Evolutionary conservation across 2,113 vertebrate species (phyloP), one percentile per base, ranked within the genome.

Genomic region (Erinaceus europaeus): DNA sequence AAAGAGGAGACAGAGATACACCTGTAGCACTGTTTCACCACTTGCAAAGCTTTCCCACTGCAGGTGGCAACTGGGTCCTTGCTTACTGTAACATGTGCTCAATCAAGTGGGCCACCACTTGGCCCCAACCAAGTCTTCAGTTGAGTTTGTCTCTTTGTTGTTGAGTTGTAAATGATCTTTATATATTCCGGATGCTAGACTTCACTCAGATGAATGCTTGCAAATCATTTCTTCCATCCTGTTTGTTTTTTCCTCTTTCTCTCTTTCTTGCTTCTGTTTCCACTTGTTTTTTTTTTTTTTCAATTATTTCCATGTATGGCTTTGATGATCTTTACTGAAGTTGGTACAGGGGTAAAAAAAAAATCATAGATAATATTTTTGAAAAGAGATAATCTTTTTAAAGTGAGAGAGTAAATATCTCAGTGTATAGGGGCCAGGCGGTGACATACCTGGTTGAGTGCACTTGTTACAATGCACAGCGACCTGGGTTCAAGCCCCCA

Each of bases 221-320:
- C 29, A 29, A 72, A 52, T 76, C 48, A 50, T 92, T 76, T 86
- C 12, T 85, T 42, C 27, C 4, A 23, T 77, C 59, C 67, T 52
- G 0, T 71, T 40, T 20, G 9, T 73, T 29, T 42, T 67, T 78
- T 86, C 83, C n/a, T n/a, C n/a, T n/a, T n/a, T n/a, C n/a, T 83
- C 50, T 67, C 48, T 82, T 82, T 77, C 42, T 92, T 72, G 69
- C 21, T 42, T 36, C 29, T 85, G 61, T 40, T 61, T 32, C 29
- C 9, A 64, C 23, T 72, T 82, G 77, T 50, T 50, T 91, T 85
- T 91, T 53, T n/a, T n/a, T n/a, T n/a, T n/a, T n/a, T n/a, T n/a
- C 86, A 82, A 72, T 21, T 93, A 21, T 76, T 76, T 72, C 65
- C 77, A 50, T 71, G 5, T 78, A 36, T 90, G 50, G 61, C 61